Evolutionary conservation across 2,888 invertebrate species (phyloP), one percentile per base, ranked within the genome.

Genomic region (Oxystoma pomonae): DNA sequence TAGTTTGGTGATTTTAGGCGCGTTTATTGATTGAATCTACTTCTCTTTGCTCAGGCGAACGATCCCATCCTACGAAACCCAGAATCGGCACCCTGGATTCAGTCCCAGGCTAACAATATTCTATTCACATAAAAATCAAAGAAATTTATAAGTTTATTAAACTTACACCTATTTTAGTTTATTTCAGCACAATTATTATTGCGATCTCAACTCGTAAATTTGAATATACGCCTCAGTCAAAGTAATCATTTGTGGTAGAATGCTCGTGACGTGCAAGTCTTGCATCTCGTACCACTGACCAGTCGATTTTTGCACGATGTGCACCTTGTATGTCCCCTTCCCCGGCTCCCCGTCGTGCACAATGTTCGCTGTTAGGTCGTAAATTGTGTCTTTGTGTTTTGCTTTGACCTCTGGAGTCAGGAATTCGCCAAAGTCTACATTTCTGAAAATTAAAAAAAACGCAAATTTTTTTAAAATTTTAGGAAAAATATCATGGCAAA

Each of bases 211-310:
- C 79, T 90, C 89, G 81, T 90, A 90, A 72, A 90, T 87, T 80
- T 99, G 99, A 76, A 99, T 97, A 78, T 99, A 99, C 1, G 98
- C 96, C 82, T 99, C 99, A 1, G 98, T 98, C 18, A 99, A 84
- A 0, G 99, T 98, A 66, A 99, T 98, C 98, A 99, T 99, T 82
- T 99, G 99, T 2, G 99, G 98, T 64, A 99, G 83, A 75, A 99
- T 98, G 80, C 97, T 97, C 5, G 92, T 96, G 0, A 99, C 98
- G 77, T 99, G 99, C 61, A 99, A 86, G 84, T 99, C 99, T 82
- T 94, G 93, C 82, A 94, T 83, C 77, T 91, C 91, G 74, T 87
- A 91, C 92, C 92, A 92, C 73, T 91, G 90, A 2, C 90, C 90
- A 5, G 90, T 91, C 1, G 90, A 89, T 78, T 90, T 90, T 75